These are phyloP conservation scores for Drosophila nr. medialis DNA, from an alignment of 2,888 invertebrate species.

Conservation along the genomic window DNA sequence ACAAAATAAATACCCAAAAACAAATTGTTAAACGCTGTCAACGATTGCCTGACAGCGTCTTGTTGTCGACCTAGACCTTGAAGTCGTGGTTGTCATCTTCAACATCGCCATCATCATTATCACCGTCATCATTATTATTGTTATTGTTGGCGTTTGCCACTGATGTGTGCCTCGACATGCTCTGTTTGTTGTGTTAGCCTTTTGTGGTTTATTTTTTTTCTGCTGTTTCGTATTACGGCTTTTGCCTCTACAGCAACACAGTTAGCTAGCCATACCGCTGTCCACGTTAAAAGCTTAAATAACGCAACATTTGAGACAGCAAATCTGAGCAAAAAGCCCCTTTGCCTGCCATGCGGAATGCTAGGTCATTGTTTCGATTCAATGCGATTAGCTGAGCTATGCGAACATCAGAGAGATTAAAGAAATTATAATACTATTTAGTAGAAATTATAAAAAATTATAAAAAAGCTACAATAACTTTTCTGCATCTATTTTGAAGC, in stretches of 20 bases:
- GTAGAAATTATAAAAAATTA: not conserved
- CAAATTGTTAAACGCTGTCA: conserved; percentile 61
- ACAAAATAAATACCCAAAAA: conserved; percentile 14
- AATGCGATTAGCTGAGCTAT: conserved; percentile 13
- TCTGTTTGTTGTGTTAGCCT: conserved; percentile 59
- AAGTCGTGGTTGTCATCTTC: conserved; percentile 35
- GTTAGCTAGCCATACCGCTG: conserved; percentile 23
- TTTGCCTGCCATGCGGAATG: conserved; percentile 32
- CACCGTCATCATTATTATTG: conserved; percentile 27
- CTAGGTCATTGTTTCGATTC: conserved; percentile 37
- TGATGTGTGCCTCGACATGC: conserved; percentile 49
- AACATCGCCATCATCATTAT: conserved; percentile 12
- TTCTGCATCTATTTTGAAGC: not conserved
- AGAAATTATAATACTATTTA: conserved; percentile 4
- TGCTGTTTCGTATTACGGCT: conserved; percentile 31
- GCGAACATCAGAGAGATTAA: not conserved
- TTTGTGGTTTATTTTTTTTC: conserved; percentile 37
- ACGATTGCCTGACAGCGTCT: conserved; percentile 44
- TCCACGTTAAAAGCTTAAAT: conserved; percentile 32
- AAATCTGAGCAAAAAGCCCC: conserved; percentile 9
- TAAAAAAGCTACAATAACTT: not conserved
- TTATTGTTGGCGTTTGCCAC: conserved; percentile 14
- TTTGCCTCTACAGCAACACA: conserved; percentile 34
- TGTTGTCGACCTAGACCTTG: conserved; percentile 76
- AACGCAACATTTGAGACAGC: conserved; percentile 29